phyloP scores from a whole-genome alignment of 2,888 invertebrate species.

The Cynaeus angustus region DNA sequence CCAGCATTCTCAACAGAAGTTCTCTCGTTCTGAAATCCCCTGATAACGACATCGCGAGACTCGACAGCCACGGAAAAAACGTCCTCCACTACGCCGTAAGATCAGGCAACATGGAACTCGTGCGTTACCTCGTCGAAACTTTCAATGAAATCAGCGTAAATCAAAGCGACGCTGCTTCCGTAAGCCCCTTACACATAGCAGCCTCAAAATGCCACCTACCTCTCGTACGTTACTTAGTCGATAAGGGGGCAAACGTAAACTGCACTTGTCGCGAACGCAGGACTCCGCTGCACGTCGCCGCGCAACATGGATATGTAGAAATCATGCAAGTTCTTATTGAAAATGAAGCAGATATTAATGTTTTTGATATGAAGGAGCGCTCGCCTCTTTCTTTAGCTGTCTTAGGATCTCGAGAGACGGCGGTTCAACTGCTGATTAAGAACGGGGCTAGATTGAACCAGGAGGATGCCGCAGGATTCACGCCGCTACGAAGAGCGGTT shows the following conservation, averaged over 20 bases:
- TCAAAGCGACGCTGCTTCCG: constrained; percentile 78
- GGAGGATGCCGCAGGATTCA: constrained; percentile 82
- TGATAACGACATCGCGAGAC: constrained; percentile 74
- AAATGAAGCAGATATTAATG: constrained; percentile 78
- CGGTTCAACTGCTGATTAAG: constrained; percentile 72
- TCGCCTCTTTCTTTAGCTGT: constrained; percentile 72
- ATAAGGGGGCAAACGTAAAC: constrained; percentile 66
- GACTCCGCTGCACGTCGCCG: constrained; percentile 70
- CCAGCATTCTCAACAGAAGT: constrained; percentile 81
- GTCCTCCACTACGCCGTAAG: constrained; percentile 85
- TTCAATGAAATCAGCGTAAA: constrained; percentile 78
- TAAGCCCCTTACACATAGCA: constrained; percentile 82
- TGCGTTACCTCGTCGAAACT: constrained; percentile 71
- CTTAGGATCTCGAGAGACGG: constrained; percentile 67
- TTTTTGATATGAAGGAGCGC: constrained; percentile 70
- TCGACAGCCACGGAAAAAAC: constrained; percentile 79
- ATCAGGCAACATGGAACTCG: constrained; percentile 77
- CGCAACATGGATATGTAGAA: constrained; percentile 67
- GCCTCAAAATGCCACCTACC: constrained; percentile 68
- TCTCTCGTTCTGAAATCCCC: constrained; percentile 68
- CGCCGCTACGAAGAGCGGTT: constrained; percentile 82
- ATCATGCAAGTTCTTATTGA: constrained; percentile 73
- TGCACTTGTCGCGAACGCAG: constrained; percentile 69
- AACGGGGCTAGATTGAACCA: constrained; percentile 79
- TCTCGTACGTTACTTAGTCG: constrained; percentile 46